Evolutionary conservation across 2,888 invertebrate genomes (phyloP).

Genomic region (Hemaris fuciformis): DNA sequence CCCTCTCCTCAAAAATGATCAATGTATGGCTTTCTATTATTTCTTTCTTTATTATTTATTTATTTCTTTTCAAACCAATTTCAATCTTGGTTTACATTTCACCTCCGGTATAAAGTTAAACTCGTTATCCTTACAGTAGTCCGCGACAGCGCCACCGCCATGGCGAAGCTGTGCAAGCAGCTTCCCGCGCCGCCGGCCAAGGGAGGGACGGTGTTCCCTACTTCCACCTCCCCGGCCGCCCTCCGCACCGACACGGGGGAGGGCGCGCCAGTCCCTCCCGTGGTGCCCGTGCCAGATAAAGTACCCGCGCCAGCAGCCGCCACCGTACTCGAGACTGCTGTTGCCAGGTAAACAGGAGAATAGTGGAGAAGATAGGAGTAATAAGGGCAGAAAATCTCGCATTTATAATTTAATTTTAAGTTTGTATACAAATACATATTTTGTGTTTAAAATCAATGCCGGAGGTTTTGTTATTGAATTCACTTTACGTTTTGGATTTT

Average conservation of each 20-base stretch:
- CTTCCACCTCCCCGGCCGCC: slow-evolving; percentile 41
- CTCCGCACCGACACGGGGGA: slow-evolving; percentile 34
- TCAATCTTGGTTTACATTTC: background rate
- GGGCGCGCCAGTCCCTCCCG: slow-evolving; percentile 1
- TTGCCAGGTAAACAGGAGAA: slow-evolving; percentile 11
- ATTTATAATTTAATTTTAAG: background rate
- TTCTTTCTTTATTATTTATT: no score
- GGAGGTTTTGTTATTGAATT: no score
- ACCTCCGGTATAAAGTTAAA: background rate
- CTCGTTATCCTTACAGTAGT: slow-evolving; percentile 46
- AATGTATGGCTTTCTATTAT: no score
- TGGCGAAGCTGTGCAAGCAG: slow-evolving; percentile 64
- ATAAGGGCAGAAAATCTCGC: background rate
- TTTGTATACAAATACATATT: background rate
- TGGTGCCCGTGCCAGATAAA: slow-evolving; percentile 16
- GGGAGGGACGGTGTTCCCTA: slow-evolving; percentile 49
- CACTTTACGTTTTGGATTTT: no score
- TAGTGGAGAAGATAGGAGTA: no score
- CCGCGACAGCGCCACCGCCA: slow-evolving; percentile 65
- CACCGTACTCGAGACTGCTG: slow-evolving; percentile 10
- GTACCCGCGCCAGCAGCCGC: slow-evolving; percentile 8
- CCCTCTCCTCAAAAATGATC: no score
- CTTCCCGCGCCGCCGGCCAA: slow-evolving; percentile 29
- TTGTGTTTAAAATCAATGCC: no score
- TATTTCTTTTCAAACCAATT: no score